Evolutionary conservation across 2,888 invertebrate species (phyloP), one percentile per base, ranked within the genome.

Genomic region (Parnassius apollo): DNA sequence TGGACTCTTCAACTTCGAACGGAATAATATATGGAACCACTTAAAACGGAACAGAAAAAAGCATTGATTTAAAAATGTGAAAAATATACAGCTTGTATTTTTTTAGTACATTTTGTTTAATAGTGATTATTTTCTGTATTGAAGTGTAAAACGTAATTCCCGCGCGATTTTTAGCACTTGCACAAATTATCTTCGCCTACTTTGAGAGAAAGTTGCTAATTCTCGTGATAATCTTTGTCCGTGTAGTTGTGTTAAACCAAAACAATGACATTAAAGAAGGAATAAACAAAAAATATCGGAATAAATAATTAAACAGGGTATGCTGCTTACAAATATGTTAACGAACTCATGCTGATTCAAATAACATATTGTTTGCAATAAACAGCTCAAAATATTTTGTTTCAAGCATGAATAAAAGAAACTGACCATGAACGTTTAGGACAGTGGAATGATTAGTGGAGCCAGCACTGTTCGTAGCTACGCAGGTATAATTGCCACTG

Each of bases 401-500:
- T 69, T 65, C 50, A 65, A 70, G 61, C 68, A 78, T 76, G 78
- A 80, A 63, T 68, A 74, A 77, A 81, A 77, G 67, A 80, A 86
- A 91, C 91, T 90, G 86, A 92, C 92, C 92, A 85, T 92, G 92
- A 82, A 92, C 92, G 76, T 92, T 92, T 80, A 88, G 85, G 81
- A 86, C 83, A 93, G 95, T 93, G 75, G 94, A 93, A 83, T 94
- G 93, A 78, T 94, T 94, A 75, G 94, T 92, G 65, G 88, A 92
- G 74, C 96, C 96, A 68, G 95, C 96, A 73, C 83, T 90, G 89
- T 96, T 96, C 68, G 92, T 90, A 46, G 95, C 96, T 70, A 94
- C 93, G 83, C 97, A 96, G 68, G 95, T 95, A 78, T 96, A 96
- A 78, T 93, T 93, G 70, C 96, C 96, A 68, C 95, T 94, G 81